A percentile compares a stretch with the other conserved stretches of the same genome.
Conservation (phyloP, 2,888 invertebrate genomes). For the Gonocerus acuteangulatus region DNA sequence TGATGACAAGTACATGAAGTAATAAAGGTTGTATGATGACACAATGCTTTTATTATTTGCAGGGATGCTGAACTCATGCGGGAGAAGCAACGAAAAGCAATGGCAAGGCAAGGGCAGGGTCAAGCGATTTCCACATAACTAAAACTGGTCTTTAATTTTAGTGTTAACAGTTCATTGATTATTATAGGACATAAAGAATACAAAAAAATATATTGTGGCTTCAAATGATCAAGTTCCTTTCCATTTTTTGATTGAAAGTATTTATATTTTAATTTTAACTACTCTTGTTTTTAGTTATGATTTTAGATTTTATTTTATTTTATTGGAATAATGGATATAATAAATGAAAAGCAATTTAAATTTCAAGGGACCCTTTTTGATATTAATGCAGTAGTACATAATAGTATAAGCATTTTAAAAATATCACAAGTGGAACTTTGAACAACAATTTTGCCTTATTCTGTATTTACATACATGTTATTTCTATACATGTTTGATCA, state of each 20-base stretch:
- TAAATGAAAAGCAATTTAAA: not conserved
- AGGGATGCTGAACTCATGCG: constrained; percentile 85
- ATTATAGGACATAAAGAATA: not conserved
- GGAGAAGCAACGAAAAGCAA: constrained; percentile 76
- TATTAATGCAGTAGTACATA: not conserved
- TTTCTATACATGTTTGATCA: too few species aligned
- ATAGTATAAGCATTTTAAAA: not conserved
- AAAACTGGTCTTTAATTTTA: not conserved
- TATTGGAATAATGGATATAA: too few species aligned
- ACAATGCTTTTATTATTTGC: constrained; percentile 40
- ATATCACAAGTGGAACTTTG: too few species aligned
- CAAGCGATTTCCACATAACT: constrained; percentile 11
- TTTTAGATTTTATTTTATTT: too few species aligned
- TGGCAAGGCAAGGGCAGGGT: constrained; percentile 40
- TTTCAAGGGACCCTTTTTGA: not conserved
- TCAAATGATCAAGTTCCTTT: not conserved
- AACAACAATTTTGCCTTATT: too few species aligned
- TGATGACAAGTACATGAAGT: too few species aligned
- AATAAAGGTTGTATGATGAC: too few species aligned
- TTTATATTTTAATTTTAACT: too few species aligned
- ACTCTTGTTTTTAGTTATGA: too few species aligned
- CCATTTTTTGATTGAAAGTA: not conserved
- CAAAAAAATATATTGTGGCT: not conserved
- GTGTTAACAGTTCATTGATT: not conserved
- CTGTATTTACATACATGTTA: too few species aligned